Percentiles rank a stretch among this genome's conserved stretches.
phyloP scores from a whole-genome alignment of 2,113 vertebrate species.

The Coptodon rendalli region DNA sequence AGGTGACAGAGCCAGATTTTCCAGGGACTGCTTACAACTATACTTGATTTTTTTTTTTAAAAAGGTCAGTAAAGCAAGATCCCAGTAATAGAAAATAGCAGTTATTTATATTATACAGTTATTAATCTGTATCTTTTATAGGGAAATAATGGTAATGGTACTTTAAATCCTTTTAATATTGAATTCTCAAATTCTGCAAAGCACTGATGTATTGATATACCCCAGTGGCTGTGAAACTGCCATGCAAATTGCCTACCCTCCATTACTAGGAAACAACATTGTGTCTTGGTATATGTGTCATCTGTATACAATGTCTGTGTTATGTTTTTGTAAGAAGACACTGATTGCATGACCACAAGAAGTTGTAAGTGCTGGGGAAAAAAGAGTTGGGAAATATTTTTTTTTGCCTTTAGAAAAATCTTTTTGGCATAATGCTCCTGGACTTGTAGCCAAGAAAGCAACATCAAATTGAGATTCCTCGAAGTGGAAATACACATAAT shows the following conservation, averaged over 20 bases:
- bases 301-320: not conserved
- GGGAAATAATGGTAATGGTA: not conserved
- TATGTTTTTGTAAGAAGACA: not conserved
- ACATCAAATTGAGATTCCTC: not conserved
- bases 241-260: not conserved
- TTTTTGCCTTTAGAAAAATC: not conserved
- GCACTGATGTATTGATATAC: not conserved
- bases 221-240: not conserved
- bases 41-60: accelerated
- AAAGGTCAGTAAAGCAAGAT: not conserved
- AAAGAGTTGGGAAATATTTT: not conserved
- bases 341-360: not conserved
- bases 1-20: not conserved
- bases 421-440: not conserved
- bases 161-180: not conserved
- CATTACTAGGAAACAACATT: not conserved
- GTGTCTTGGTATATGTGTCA: not conserved
- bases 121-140: not conserved
- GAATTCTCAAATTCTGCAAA: not conserved
- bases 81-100: not conserved
- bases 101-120: not conserved
- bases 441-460: not conserved
- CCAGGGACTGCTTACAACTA: not conserved
- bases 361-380: not conserved
- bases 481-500: not conserved